Evolutionary conservation across 2,888 invertebrate species (phyloP).

Genomic region (Punctoribates punctum): DNA sequence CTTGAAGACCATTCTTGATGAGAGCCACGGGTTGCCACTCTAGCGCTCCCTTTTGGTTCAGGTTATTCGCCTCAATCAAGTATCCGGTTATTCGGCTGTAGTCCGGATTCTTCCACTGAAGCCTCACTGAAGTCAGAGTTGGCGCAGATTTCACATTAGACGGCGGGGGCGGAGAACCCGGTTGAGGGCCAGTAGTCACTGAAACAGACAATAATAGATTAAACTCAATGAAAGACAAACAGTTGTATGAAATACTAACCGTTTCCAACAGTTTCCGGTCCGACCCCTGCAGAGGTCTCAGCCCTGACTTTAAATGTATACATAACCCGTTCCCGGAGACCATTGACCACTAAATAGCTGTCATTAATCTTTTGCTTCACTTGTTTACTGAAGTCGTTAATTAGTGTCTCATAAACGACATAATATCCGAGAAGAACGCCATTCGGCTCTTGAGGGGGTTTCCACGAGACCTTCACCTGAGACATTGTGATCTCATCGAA

Average conservation of each 20-base stretch:
- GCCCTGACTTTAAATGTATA: conserved; percentile 89
- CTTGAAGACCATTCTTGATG: conserved; percentile 76
- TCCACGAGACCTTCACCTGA: conserved; percentile 85
- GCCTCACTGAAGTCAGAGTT: conserved; percentile 75
- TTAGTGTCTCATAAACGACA: conserved; percentile 57
- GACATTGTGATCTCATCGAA: conserved; percentile 90
- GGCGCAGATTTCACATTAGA: conserved; percentile 68
- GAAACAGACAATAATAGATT: not conserved
- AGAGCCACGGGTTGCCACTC: conserved; percentile 82
- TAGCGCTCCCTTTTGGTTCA: conserved; percentile 63
- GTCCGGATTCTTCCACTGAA: conserved; percentile 82
- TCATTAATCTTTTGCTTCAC: conserved; percentile 51
- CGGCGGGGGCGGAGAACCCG: conserved; percentile 75
- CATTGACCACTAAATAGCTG: conserved; percentile 41
- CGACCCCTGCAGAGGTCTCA: conserved; percentile 77
- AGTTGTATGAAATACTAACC: conserved; percentile 22
- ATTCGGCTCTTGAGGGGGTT: conserved; percentile 77
- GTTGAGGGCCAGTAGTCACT: conserved; percentile 81
- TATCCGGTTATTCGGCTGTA: conserved; percentile 81
- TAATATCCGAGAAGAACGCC: conserved; percentile 77
- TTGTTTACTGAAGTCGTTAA: conserved; percentile 47
- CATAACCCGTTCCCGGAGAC: conserved; percentile 69
- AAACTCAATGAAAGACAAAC: conserved; percentile 4
- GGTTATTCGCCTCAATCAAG: conserved; percentile 64
- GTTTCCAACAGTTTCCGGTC: conserved; percentile 61